Evolutionary conservation across 2,113 vertebrate species (phyloP).

Genomic region (Colius striatus): DNA sequence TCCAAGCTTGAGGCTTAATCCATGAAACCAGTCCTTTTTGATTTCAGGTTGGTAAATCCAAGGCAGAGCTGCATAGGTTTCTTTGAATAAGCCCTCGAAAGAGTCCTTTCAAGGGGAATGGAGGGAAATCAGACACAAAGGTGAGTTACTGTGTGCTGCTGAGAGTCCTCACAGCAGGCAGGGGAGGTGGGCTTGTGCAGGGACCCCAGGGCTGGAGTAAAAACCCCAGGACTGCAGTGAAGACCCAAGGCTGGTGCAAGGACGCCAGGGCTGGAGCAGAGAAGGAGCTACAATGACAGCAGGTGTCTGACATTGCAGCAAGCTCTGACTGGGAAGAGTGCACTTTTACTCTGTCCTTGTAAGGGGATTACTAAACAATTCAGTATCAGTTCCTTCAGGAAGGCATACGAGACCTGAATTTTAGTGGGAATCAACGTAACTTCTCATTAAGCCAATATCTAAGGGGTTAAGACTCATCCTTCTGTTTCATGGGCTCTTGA

Average conservation of each 20-base stretch:
- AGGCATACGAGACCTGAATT: not conserved
- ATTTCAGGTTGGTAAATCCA: not conserved
- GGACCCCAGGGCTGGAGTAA: not conserved
- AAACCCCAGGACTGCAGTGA: too few relatives aligned
- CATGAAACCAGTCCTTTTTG: not conserved
- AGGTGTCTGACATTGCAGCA: accelerated
- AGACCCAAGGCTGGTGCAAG: too few relatives aligned
- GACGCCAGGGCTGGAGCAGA: not conserved
- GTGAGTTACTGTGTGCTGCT: not conserved
- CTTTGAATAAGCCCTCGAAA: not conserved
- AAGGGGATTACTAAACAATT: not conserved
- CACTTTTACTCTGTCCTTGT: not conserved
- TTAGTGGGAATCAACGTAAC: not conserved
- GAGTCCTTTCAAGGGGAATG: not conserved
- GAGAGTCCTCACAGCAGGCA: not conserved
- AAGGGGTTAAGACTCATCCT: not conserved
- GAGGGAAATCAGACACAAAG: not conserved
- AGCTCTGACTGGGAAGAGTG: not conserved
- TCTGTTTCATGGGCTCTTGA: not conserved
- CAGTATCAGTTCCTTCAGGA: not conserved
- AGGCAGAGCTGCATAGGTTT: not conserved
- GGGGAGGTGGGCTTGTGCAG: not conserved
- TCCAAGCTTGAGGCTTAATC: not conserved
- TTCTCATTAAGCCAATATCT: not conserved
- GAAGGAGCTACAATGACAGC: not conserved